Evolutionary conservation across 2,797 vertebrate genomes (phyloP).

Genomic region (Apodemus agrarius): DNA sequence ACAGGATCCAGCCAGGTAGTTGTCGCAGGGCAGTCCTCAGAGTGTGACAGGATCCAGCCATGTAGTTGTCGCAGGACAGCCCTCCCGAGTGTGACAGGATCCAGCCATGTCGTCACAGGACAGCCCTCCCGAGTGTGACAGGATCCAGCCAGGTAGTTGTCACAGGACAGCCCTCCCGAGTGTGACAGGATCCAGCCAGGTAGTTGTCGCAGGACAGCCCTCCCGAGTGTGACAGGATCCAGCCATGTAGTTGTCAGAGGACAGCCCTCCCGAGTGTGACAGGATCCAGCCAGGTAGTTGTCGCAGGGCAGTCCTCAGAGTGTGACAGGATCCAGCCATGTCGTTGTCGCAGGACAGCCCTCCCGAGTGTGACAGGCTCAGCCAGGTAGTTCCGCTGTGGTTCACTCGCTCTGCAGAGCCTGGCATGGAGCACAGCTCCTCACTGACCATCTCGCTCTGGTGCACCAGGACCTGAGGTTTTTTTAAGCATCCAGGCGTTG

Average conservation of each 20-base stretch:
- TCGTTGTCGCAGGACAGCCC: not conserved
- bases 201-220: not conserved
- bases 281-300: rapidly evolving
- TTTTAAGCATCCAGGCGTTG: not conserved
- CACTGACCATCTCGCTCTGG: not conserved
- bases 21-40: not conserved
- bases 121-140: not conserved
- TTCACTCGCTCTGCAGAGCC: not conserved
- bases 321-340: not conserved
- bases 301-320: not conserved
- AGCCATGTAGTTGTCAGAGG: not conserved
- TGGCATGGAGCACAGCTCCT: not conserved
- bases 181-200: not conserved
- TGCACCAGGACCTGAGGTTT: not conserved
- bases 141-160: not conserved
- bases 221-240: not conserved
- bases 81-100: not conserved
- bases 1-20: rapidly evolving
- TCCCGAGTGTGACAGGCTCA: not conserved
- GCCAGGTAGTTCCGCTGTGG: not conserved
- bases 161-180: not conserved
- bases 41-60: not conserved
- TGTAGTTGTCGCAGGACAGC: not conserved
- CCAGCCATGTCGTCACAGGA: not conserved
- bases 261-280: not conserved